phyloP scores from a whole-genome alignment of 2,797 vertebrate genomes.

The Morelia viridis region DNA sequence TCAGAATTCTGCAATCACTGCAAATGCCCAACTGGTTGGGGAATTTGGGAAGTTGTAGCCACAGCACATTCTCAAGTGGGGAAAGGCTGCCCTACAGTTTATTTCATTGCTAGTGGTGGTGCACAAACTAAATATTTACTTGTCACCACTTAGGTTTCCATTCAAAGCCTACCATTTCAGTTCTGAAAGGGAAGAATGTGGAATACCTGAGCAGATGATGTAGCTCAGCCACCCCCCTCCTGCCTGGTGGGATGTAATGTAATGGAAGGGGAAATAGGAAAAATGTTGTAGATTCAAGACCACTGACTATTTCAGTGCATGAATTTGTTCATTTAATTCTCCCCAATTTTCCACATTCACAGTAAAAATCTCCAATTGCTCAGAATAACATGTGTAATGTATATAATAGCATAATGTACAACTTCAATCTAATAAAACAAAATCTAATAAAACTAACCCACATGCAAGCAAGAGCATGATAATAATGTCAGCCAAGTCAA shows the following conservation, averaged over 20 bases:
- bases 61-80: not conserved
- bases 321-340: not conserved
- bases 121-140: not conserved
- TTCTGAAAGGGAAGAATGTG: not conserved
- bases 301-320: not conserved
- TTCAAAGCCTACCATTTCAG: not conserved
- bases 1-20: not conserved
- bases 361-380: too few relatives aligned
- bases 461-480: too few relatives aligned
- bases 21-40: not conserved
- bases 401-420: too few relatives aligned
- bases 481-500: too few relatives aligned
- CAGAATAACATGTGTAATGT: too few relatives aligned
- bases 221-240: not conserved
- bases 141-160: not conserved
- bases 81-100: not conserved
- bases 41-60: not conserved
- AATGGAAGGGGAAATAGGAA: not conserved
- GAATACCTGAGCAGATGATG: not conserved
- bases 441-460: too few relatives aligned
- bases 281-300: not conserved
- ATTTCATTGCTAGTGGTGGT: not conserved
- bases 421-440: too few relatives aligned
- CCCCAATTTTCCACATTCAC: not conserved
- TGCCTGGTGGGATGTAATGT: not conserved